phyloP scores from a whole-genome alignment of 2,888 invertebrate species.

The Drosophila merina region DNA sequence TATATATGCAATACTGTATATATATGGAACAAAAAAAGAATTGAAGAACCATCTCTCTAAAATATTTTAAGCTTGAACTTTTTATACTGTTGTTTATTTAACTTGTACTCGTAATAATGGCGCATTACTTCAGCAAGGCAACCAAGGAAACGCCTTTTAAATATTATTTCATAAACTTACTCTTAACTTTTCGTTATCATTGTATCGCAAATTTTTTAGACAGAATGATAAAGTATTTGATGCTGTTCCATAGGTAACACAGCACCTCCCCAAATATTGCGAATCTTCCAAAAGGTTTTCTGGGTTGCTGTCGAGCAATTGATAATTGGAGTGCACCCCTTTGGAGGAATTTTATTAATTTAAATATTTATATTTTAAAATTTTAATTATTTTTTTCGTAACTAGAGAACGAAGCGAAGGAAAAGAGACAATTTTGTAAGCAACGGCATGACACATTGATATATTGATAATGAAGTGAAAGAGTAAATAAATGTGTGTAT shows the following conservation, averaged over 20 bases:
- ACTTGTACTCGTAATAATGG: constrained; percentile 43
- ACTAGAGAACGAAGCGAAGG: constrained; percentile 47
- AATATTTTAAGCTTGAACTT: constrained; percentile 55
- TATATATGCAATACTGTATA: neutral
- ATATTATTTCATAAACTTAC: constrained; percentile 44
- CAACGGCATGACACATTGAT: constrained; percentile 65
- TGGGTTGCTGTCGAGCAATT: too few relatives aligned
- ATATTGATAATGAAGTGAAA: constrained; percentile 70
- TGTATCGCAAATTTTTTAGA: too few relatives aligned
- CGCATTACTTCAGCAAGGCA: constrained; percentile 57
- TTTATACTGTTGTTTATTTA: constrained; percentile 73
- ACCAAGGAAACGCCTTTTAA: constrained; percentile 51
- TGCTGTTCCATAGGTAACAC: too few relatives aligned
- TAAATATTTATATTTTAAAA: constrained; percentile 29
- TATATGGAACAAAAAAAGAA: constrained; percentile 2
- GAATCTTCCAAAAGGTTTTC: too few relatives aligned
- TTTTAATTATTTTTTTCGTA: constrained; percentile 27
- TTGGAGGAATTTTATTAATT: too few relatives aligned
- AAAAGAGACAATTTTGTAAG: constrained; percentile 41
- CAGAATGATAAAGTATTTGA: too few relatives aligned
- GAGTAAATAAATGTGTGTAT: constrained; percentile 76
- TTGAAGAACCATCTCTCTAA: constrained; percentile 26
- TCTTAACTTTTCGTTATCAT: constrained; percentile 21
- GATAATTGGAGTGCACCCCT: too few relatives aligned
- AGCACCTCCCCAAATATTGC: too few relatives aligned